A percentile compares a stretch with the other conserved stretches of the same genome.
Conservation (phyloP, 2,113 vertebrate species). For the Apistogramma diplotaenia region DNA sequence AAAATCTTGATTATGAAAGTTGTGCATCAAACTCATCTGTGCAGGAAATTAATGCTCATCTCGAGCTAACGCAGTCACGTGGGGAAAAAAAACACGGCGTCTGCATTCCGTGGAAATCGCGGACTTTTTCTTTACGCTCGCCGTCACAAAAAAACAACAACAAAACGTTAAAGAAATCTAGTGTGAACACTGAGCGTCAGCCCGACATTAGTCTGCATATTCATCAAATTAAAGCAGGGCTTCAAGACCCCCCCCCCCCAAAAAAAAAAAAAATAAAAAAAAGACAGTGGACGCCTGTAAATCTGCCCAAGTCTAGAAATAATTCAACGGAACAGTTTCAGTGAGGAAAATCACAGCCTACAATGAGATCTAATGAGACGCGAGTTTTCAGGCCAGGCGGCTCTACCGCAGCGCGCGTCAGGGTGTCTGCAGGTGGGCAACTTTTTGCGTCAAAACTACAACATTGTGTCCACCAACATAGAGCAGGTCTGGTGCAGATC, state of each 20-base stretch:
- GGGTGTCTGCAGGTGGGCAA: background rate
- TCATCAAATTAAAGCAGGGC: background rate
- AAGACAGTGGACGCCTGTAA: background rate
- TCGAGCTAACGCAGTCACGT: background rate
- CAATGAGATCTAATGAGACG: background rate
- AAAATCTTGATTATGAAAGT: background rate
- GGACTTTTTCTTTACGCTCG: background rate
- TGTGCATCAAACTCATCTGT: background rate
- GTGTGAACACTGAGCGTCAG: too few relatives aligned
- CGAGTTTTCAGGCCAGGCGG: background rate
- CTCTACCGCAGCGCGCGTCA: background rate
- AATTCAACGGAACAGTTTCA: background rate
- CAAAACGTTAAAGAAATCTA: too few relatives aligned
- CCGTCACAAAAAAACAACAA: too few relatives aligned
- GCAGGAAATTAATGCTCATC: background rate
- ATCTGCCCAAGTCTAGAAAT: background rate
- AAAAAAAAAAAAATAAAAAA: background rate
- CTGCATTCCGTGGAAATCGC: background rate
- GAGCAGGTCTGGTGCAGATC: too few relatives aligned
- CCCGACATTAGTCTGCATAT: background rate
- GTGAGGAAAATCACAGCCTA: too few relatives aligned
- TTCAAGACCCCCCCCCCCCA: background rate
- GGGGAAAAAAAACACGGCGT: background rate
- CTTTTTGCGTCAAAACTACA: background rate
- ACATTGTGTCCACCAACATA: background rate